Conservation (phyloP, 1,140 invertebrate species). For the Bombus sibiricus region DNA sequence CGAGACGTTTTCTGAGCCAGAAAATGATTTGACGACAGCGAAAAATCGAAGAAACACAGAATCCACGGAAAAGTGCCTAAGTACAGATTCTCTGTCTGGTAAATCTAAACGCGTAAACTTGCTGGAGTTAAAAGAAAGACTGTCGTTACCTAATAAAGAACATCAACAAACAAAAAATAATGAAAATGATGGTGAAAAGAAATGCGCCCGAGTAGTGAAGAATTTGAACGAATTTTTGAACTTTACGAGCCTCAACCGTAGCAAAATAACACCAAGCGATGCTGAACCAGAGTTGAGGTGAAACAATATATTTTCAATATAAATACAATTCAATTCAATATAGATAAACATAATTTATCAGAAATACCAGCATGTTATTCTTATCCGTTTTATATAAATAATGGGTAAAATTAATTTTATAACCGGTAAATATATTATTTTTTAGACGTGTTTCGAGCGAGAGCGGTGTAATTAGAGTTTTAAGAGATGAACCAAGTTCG, state of each 20-base stretch:
- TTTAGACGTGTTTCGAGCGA: constrained; percentile 72
- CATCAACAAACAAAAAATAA: constrained; percentile 61
- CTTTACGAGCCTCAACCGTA: constrained; percentile 87
- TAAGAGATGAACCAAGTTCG: constrained; percentile 85
- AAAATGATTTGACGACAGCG: constrained; percentile 67
- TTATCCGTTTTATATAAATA: background rate
- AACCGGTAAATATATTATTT: background rate
- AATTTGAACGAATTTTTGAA: constrained; percentile 93
- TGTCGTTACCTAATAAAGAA: constrained; percentile 57
- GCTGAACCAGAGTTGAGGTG: constrained; percentile 73
- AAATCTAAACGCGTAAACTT: constrained; percentile 69
- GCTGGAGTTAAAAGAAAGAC: constrained; percentile 68
- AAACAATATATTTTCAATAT: background rate
- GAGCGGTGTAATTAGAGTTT: constrained; percentile 72
- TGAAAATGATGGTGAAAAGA: constrained; percentile 72
- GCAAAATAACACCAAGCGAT: constrained; percentile 76
- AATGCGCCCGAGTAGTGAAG: constrained; percentile 86
- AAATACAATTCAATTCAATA: too few relatives aligned
- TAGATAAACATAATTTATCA: too few relatives aligned
- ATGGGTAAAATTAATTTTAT: background rate
- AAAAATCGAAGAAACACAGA: constrained; percentile 75
- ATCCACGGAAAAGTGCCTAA: constrained; percentile 77
- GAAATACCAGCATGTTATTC: background rate
- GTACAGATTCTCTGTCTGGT: constrained; percentile 69
- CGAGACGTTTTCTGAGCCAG: constrained; percentile 69